Base-by-base conservation (phyloP, 2,113 vertebrate species). In the Ochotona curzoniae region DNA sequence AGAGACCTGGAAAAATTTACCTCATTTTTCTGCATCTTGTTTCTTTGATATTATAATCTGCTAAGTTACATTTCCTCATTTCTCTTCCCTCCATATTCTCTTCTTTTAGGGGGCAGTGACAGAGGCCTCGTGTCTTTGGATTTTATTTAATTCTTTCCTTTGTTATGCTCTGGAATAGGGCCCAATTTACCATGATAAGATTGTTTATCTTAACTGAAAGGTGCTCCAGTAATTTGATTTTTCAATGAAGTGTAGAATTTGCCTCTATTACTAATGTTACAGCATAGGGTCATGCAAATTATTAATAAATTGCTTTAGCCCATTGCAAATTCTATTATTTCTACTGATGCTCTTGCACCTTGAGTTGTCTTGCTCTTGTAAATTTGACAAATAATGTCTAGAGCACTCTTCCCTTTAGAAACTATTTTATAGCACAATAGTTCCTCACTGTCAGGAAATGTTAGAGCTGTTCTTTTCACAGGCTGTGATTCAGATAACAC, bases 401-500 rank as follows among this genome's bases (percentile, higher is more conserved):
- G 67, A 82, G 57, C 78, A 87, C 32, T 94, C 87, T 96, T 91
- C 74, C 73, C 60, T 93, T 96, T 94, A 91, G 84, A 95, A 94
- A 95, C 91, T 83, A 76, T 91, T 95, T 95, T 90, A 93, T 60
- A 94, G 73, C 90, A 78, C 79, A 85, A 71, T 91, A 71, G 87
- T 90, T 93, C 91, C 82, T 93, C 44, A 57, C 73, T 93, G 64
- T 93, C 69, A 93, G 89, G 86, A 95, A 92, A 85, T 73, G 54
- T 90, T 96, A 94, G 8, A 71, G 64, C 84, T 94, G 14, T 94
- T 74, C 83, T 93, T 95, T 96, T 95, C 91, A 85, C 89, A 90
- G 64, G 81, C 88, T 97, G 93, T 89, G 87, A 94, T 95, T 97
- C 89, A 90, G 91, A 93, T 94, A 96, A 90, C 87, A 96, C 87